These are phyloP conservation scores for Nettapus auritus DNA, from an alignment of 2,113 vertebrate species.

Conservation along the genomic window DNA sequence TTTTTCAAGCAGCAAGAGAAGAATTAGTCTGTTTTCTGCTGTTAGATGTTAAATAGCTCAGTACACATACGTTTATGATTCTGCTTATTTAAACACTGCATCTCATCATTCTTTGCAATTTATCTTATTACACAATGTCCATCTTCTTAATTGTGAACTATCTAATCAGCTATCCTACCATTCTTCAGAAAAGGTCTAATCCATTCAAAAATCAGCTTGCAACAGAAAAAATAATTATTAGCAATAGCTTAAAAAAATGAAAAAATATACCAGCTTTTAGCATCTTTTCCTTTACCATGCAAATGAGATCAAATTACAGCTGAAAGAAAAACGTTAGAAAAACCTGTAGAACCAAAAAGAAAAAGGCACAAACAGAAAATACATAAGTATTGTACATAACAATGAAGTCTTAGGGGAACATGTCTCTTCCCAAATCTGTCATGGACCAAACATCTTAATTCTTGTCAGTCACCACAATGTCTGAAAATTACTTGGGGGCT, in stretches of 20 bases:
- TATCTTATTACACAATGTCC: neutral
- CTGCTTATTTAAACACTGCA: neutral
- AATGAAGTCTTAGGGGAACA: neutral
- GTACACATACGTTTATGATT: neutral
- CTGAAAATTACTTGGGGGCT: neutral
- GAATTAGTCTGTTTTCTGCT: neutral
- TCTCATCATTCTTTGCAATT: neutral
- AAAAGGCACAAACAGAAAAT: slow-evolving; percentile 21
- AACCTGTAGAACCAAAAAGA: slow-evolving; percentile 22
- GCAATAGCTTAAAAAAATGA: neutral
- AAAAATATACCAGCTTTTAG: neutral
- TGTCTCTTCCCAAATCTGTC: slow-evolving; percentile 59
- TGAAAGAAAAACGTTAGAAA: slow-evolving; percentile 67
- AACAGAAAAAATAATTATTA: neutral
- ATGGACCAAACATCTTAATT: neutral
- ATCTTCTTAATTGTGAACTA: neutral
- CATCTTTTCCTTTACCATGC: slow-evolving; percentile 32
- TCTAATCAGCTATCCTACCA: neutral
- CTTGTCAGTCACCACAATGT: neutral
- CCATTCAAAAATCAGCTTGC: neutral
- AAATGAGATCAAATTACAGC: slow-evolving; percentile 25
- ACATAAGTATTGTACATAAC: neutral
- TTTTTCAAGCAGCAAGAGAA: neutral
- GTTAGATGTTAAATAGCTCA: neutral
- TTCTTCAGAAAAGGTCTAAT: neutral